Evolutionary conservation across 2,888 invertebrate genomes (phyloP).

Genomic region (Drosophila kambysellisi): DNA sequence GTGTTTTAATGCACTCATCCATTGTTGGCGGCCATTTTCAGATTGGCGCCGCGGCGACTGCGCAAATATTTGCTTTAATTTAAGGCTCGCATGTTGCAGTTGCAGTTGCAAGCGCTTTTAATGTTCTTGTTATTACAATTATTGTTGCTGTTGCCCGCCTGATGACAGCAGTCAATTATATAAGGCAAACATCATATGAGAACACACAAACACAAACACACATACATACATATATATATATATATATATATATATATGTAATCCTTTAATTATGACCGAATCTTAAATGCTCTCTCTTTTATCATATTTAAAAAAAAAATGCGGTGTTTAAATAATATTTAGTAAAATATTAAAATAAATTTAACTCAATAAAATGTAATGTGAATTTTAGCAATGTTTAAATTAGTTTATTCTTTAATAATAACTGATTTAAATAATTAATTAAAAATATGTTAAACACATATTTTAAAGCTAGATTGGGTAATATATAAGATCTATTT

Average conservation of each 20-base stretch:
- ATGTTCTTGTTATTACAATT: constrained; percentile 36
- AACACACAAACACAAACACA: background rate
- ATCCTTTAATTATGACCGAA: constrained; percentile 3
- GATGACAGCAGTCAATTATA: constrained; percentile 79
- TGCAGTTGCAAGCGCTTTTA: constrained; percentile 35
- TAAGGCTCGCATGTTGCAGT: constrained; percentile 75
- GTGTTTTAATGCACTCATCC: constrained; percentile 75
- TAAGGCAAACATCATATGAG: constrained; percentile 65
- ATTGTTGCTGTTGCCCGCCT: constrained; percentile 33
- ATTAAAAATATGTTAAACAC: background rate
- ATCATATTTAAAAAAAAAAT: background rate
- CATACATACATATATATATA: background rate
- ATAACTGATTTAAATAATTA: no score
- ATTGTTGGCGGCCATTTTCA: constrained; percentile 69
- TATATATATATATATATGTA: background rate
- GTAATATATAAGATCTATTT: background rate
- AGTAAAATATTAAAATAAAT: background rate
- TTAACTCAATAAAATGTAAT: background rate
- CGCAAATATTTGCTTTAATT: constrained; percentile 77
- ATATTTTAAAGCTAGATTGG: background rate
- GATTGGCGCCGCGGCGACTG: constrained; percentile 70
- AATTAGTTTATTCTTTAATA: background rate
- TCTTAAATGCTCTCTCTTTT: constrained; percentile 11
- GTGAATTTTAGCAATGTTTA: background rate
- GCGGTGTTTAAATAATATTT: fast-evolving